Base-by-base conservation (phyloP, 2,113 vertebrate species). In the Acanthochromis polyacanthus region DNA sequence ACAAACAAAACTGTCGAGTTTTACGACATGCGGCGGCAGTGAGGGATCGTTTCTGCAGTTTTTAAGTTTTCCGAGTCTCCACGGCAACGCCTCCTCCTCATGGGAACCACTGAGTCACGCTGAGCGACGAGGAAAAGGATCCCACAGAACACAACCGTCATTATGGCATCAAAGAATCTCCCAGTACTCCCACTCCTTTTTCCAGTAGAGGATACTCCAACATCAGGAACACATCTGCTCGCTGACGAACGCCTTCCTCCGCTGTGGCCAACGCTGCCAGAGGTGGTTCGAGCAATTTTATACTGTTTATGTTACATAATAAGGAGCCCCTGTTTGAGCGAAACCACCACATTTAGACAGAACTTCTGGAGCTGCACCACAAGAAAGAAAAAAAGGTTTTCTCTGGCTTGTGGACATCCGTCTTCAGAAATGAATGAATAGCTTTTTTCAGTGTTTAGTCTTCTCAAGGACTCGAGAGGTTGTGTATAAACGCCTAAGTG, bases 71-170 rank as follows among this genome's bases (percentile, higher is more conserved):
- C 46, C 14, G 46, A 50, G n/a, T n/a, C 58, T 28, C 57, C 67
- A 57, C 67, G 55, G 90, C 89, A 83, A 73, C 22, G 30, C 19
- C 51, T 38, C 55, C 71, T 17, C 56, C 46, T 65, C 75, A 16
- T 74, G 72, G 93, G 88, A 92, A 90, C 67, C 78, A 78, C 66
- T 93, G 94, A 94, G 91, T 94, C 94, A 94, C 80, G 71, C 72
- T 5, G 75, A 69, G 28, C 40, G 72, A 80, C 0, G 28, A 50
- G 71, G 62, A 57, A 5, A 63, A 68, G 12, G 10, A 71, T 73
- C 73, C 82, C 82, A 74, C 36, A 72, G 51, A 65, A 57, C 75
- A 38, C 56, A 40, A 73, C 78, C 88, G 55, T 72, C 23, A 52
- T 78, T 82, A 79, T 67, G 82, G 78, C 68, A 78, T 87, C 78